Conservation (phyloP, 2,797 vertebrate species). For the Euphonia xanthogaster region DNA sequence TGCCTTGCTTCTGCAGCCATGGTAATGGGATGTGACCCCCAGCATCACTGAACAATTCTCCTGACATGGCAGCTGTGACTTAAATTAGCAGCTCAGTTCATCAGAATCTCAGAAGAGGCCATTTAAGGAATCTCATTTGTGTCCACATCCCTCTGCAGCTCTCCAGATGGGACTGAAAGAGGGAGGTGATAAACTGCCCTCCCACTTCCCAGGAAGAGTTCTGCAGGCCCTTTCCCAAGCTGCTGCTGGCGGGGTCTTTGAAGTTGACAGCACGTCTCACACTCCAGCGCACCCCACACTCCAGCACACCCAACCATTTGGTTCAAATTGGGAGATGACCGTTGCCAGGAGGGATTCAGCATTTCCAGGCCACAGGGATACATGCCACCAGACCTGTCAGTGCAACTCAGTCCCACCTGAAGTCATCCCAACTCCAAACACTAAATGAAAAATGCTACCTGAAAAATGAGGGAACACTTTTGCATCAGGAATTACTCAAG, state of each 20-base stretch:
- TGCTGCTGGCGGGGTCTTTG: neutral
- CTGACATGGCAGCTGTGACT: neutral
- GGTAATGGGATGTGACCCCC: neutral
- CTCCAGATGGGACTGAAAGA: neutral
- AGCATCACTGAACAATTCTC: neutral
- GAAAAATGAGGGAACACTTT: neutral
- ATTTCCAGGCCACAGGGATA: neutral
- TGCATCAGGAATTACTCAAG: slow-evolving; percentile 30
- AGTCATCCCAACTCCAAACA: neutral
- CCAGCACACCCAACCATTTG: neutral
- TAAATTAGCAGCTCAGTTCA: neutral
- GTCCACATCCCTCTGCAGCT: neutral
- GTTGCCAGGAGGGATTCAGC: neutral
- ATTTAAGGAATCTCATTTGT: neutral
- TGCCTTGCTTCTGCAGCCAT: neutral
- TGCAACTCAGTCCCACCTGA: neutral
- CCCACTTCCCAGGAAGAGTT: neutral
- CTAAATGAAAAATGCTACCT: neutral
- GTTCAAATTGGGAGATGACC: neutral
- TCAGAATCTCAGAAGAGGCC: neutral
- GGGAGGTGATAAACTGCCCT: neutral
- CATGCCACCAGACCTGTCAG: neutral
- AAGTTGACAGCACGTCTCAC: neutral
- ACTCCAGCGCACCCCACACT: neutral
- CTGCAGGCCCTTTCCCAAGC: neutral